These are phyloP conservation scores for Gopherus flavomarginatus DNA, from an alignment of 2,113 vertebrate species.

Conservation along the genomic window DNA sequence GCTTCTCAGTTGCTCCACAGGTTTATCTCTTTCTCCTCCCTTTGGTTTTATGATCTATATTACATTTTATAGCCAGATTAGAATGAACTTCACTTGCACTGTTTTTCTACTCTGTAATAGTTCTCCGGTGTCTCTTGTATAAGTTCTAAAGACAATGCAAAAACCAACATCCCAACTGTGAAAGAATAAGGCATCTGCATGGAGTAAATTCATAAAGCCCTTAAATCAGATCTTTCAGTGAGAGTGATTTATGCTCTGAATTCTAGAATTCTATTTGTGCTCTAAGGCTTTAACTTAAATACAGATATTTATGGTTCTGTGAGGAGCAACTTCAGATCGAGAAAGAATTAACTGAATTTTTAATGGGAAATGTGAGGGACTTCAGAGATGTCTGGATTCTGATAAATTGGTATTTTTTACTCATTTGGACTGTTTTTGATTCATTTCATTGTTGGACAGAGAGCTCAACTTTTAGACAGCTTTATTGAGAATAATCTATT, in stretches of 20 bases:
- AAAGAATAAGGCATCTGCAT: neutral
- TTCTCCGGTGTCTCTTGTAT: neutral
- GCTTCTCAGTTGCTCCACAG: slow-evolving; percentile 36
- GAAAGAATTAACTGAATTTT: neutral
- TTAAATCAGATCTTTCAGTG: neutral
- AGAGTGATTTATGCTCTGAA: neutral
- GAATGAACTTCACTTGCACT: slow-evolving; percentile 75
- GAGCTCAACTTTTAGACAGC: neutral
- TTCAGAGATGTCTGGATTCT: neutral
- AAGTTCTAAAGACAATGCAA: slow-evolving; percentile 19
- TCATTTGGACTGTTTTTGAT: slow-evolving; percentile 32
- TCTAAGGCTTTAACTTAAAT: neutral
- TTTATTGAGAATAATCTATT: slow-evolving; percentile 20
- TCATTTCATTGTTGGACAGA: slow-evolving; percentile 17
- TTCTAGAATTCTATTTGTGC: neutral
- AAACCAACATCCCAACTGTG: slow-evolving; percentile 27
- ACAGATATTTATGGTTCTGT: neutral
- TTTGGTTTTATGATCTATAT: slow-evolving; percentile 57
- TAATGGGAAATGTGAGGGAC: slow-evolving; percentile 29
- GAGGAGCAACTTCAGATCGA: neutral
- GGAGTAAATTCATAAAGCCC: neutral
- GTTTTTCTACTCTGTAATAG: neutral
- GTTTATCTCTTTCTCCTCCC: slow-evolving; percentile 53
- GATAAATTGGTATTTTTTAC: slow-evolving; percentile 31
- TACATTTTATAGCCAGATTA: slow-evolving; percentile 71